These are phyloP conservation scores for Heliconius aoede DNA, from an alignment of 2,888 invertebrate species.

Conservation along the genomic window DNA sequence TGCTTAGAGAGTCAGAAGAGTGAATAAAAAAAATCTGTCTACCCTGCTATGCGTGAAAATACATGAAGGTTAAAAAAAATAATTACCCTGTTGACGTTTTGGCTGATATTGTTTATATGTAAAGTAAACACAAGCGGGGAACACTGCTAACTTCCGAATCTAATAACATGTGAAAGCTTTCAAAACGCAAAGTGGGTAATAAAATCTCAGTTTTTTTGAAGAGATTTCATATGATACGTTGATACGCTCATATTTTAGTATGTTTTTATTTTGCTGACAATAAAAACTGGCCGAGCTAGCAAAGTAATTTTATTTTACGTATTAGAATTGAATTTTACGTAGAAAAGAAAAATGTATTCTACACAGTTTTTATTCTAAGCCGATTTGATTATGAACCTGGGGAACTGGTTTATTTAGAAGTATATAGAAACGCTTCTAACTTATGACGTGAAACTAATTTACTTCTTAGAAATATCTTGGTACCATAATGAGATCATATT, in stretches of 20 bases:
- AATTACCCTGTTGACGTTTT: neutral
- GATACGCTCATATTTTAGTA: neutral
- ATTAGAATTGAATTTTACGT: neutral
- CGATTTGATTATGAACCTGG: neutral
- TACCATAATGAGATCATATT: neutral
- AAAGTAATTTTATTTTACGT: too few species aligned
- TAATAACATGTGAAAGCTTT: neutral
- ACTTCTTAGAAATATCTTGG: neutral
- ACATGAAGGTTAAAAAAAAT: too few species aligned
- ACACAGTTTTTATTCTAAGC: neutral
- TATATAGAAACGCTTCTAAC: neutral
- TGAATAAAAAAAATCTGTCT: neutral
- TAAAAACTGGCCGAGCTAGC: neutral
- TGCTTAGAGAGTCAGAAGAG: neutral
- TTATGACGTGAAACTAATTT: neutral
- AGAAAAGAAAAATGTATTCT: neutral
- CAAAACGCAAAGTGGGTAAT: conserved; percentile 18
- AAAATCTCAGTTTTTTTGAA: neutral
- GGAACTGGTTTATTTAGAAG: neutral
- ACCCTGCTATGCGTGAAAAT: too few species aligned
- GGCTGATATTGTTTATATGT: conserved; percentile 1
- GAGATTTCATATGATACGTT: neutral
- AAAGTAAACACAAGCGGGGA: neutral
- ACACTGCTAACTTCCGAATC: neutral
- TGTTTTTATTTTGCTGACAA: neutral